Evolutionary conservation across 2,113 vertebrate species (phyloP).

Genomic region (Elgaria multicarinata): DNA sequence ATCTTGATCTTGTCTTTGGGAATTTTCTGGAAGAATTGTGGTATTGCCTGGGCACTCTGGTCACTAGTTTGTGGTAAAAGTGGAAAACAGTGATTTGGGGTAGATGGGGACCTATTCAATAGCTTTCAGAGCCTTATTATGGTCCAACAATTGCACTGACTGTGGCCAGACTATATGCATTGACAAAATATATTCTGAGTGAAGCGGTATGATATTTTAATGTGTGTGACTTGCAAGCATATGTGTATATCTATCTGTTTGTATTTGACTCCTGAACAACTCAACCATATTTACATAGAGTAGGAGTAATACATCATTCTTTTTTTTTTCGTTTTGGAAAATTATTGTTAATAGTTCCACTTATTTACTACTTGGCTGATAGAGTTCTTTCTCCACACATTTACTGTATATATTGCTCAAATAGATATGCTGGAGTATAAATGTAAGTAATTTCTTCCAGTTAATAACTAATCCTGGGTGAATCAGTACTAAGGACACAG

Average conservation of each 20-base stretch:
- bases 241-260: constrained; percentile 19
- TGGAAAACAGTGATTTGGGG: background rate
- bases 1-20: background rate
- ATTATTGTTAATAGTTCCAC: constrained; percentile 36
- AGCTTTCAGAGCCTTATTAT: background rate
- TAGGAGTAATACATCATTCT: background rate
- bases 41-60: background rate
- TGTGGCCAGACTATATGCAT: background rate
- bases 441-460: constrained; percentile 65
- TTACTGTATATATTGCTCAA: constrained; percentile 64
- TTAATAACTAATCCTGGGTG: constrained; percentile 73
- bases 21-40: background rate
- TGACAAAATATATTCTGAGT: constrained; percentile 9
- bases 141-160: background rate
- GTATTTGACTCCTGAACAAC: constrained; percentile 41
- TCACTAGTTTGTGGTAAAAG: background rate
- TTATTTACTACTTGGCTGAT: constrained; percentile 48
- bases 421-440: constrained; percentile 54
- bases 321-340: constrained; percentile 31
- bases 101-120: background rate
- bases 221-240: background rate
- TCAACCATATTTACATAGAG: constrained; percentile 40
- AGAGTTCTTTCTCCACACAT: constrained; percentile 23
- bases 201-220: constrained; percentile 10
- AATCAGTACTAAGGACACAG: constrained; percentile 66